A percentile compares a stretch with the other conserved stretches of the same genome.
Evolutionary conservation across 2,797 vertebrate genomes (phyloP).

Genomic region (Pantherophis alleghaniensis): DNA sequence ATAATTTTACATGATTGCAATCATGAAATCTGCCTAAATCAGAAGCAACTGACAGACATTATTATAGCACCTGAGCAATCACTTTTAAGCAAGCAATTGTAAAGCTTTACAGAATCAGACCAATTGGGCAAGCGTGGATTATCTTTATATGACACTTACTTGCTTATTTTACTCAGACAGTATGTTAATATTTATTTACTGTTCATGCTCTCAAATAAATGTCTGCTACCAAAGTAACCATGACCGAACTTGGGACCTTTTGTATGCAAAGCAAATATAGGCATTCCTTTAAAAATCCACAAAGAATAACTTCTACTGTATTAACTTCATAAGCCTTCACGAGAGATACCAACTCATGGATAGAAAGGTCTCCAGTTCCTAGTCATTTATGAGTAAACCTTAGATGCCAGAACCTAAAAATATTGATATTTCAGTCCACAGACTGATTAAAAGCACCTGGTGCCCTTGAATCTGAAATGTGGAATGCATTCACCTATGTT

Average conservation of each 20-base stretch:
- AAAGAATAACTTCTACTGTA: neutral
- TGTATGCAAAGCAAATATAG: neutral
- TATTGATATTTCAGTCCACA: neutral
- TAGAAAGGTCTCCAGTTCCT: neutral
- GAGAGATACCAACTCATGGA: neutral
- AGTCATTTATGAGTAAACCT: neutral
- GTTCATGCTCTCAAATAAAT: neutral
- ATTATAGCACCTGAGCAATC: neutral
- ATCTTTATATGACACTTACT: neutral
- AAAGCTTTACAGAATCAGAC: neutral
- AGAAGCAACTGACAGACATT: neutral
- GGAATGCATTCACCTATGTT: neutral
- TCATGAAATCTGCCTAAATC: neutral
- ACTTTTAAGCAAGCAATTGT: neutral
- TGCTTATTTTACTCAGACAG: neutral
- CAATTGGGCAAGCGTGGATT: no score
- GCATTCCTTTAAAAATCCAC: neutral
- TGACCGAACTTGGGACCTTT: neutral
- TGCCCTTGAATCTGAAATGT: neutral
- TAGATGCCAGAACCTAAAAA: neutral
- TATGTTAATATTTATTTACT: neutral
- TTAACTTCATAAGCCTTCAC: neutral
- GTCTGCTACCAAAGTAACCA: neutral
- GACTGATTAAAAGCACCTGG: neutral
- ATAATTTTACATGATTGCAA: neutral